Evolutionary conservation across 2,888 invertebrate species (phyloP).

Genomic region (Drosophila sordidapex): DNA sequence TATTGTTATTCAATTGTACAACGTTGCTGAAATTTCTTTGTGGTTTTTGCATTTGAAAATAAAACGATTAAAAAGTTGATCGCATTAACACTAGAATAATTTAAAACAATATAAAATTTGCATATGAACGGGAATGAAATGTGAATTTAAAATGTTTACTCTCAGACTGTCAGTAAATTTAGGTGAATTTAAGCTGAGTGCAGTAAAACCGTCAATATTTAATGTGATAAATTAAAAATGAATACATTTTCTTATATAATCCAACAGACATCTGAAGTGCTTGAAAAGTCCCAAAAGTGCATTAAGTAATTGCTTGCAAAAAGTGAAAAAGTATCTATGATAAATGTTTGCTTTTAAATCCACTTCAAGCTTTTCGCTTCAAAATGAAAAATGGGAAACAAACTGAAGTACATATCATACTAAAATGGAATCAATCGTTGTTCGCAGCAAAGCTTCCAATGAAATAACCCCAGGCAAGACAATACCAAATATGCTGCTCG

Average conservation of each 20-base stretch:
- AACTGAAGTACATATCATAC: conserved; percentile 22
- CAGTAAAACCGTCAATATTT: neutral
- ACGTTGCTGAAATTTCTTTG: neutral
- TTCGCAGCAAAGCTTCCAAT: conserved; percentile 44
- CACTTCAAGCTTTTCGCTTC: conserved; percentile 2
- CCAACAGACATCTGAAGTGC: neutral
- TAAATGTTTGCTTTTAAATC: conserved; percentile 9
- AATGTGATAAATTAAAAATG: neutral
- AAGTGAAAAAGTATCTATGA: neutral
- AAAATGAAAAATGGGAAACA: conserved; percentile 8
- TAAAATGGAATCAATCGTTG: conserved; percentile 58
- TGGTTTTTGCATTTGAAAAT: neutral
- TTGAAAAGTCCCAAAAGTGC: conserved; percentile 18
- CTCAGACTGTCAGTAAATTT: neutral
- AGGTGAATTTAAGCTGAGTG: neutral
- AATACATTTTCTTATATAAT: neutral
- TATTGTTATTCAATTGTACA: neutral
- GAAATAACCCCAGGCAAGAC: conserved; percentile 49
- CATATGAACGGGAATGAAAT: neutral
- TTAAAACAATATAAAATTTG: neutral
- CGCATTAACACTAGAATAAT: neutral
- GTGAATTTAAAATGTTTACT: neutral
- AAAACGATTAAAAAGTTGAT: neutral
- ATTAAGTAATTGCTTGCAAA: conserved; percentile 32
- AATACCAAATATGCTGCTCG: conserved; percentile 58